Conservation (phyloP, 2,797 vertebrate genomes). For the Typhlichthys eigenmanni region DNA sequence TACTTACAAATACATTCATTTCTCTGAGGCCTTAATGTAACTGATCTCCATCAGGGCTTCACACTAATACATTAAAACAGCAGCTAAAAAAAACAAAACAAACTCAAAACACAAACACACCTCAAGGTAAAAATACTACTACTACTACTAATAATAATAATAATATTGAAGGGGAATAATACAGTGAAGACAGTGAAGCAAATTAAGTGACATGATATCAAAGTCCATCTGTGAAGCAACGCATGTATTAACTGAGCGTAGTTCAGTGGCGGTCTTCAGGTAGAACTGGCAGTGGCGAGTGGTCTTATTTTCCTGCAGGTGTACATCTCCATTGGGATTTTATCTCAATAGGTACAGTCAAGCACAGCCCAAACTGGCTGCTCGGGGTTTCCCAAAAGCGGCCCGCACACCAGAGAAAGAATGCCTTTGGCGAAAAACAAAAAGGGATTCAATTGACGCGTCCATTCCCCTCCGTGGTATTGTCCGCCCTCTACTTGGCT, state of each 20-base stretch:
- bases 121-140: constrained; percentile 48
- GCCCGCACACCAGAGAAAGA: constrained; percentile 48
- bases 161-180: constrained; percentile 19
- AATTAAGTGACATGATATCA: constrained; percentile 36
- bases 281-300: constrained; percentile 46
- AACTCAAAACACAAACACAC: constrained; percentile 50
- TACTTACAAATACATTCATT: constrained; percentile 40
- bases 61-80: constrained; percentile 76
- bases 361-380: constrained; percentile 46
- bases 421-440: constrained; percentile 45
- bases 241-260: constrained; percentile 58
- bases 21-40: constrained; percentile 50
- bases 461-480: constrained; percentile 19
- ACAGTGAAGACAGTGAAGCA: constrained; percentile 20
- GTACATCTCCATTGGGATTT: constrained; percentile 52
- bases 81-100: constrained; percentile 62
- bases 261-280: constrained; percentile 46
- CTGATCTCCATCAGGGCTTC: constrained; percentile 58
- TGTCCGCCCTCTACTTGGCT: constrained; percentile 18
- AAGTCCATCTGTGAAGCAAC: constrained; percentile 60
- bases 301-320: constrained; percentile 41
- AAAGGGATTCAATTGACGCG: constrained; percentile 51
- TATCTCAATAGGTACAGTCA: constrained; percentile 63
- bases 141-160: constrained; percentile 4
- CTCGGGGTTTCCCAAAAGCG: constrained; percentile 37